Evolutionary conservation across 2,797 vertebrate species (phyloP), one percentile per base, ranked within the genome.

Genomic region (Octomys mimax): DNA sequence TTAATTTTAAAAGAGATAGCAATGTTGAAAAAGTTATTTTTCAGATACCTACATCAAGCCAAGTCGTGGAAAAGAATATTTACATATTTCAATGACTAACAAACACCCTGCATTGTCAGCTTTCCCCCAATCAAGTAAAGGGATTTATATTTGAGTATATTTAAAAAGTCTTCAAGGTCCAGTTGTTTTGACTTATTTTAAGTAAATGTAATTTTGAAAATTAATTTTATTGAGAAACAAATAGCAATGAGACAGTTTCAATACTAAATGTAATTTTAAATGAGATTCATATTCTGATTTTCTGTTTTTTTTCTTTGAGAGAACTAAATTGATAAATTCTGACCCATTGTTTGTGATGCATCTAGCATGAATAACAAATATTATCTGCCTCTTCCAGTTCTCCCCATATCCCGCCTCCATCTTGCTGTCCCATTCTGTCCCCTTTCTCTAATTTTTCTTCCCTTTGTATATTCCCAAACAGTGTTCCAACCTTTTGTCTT

Each of bases 1-100:
- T 57, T 89, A 71, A 71, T 89, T 90, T 70, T 89, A 39, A 95
- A 61, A 77, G 33, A 83, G n/a, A 73, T 49, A 26, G 6, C 9
- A 71, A 71, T 2, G 11, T 61, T n/a, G 26, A 59, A 49, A 95
- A 83, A 94, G 71, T 73, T 33, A 75, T 73, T 81, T 14, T 62
- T 46, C 0, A 86, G 19, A 87, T 10, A 0, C 21, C 39, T 36
- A 6, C 77, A 52, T 78, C n/a, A 92, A 42, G 22, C 21, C 36
- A 70, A 36, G 5, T 82, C 13, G 85, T 84, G 1, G 46, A 61
- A 93, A 70, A 57, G 12, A 4, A 73, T 80, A 73, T 54, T 73
- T 89, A 62, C 28, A 66, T 87, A 10, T 75, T 95, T 78, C 28
- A 61, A 28, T 68, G 54, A 22, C 70, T 96, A 33, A 57, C 59